A percentile compares a stretch with the other conserved stretches of the same genome.
These are phyloP conservation scores for Scolopax rusticola DNA, from an alignment of 2,797 vertebrate genomes.

Conservation along the genomic window DNA sequence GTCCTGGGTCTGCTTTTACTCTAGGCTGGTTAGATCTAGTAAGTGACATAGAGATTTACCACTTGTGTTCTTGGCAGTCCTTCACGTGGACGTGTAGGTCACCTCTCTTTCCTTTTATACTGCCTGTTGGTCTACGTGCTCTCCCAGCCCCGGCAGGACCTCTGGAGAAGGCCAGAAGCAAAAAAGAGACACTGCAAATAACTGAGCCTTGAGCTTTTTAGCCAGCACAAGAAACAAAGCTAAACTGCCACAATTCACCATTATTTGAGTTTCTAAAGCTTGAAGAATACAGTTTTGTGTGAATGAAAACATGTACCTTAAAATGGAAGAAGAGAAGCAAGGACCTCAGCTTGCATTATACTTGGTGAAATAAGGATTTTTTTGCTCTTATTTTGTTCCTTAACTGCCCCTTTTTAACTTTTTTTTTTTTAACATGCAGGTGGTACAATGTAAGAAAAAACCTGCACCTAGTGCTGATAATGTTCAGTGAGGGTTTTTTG, in stretches of 20 bases:
- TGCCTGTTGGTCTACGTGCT: rapidly evolving
- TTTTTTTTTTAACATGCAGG: neutral
- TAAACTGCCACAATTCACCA: neutral
- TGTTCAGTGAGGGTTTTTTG: neutral
- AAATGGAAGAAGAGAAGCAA: neutral
- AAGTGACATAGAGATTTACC: neutral
- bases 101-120: neutral
- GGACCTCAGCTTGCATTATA: neutral
- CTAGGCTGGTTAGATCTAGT: neutral
- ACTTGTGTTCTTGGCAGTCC: neutral
- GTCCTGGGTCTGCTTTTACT: neutral
- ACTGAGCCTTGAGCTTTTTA: neutral
- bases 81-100: neutral
- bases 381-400: neutral
- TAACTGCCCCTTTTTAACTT: neutral
- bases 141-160: neutral
- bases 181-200: neutral
- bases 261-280: neutral
- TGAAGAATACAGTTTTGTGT: neutral
- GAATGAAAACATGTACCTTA: neutral
- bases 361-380: neutral
- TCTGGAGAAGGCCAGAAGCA: neutral
- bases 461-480: neutral
- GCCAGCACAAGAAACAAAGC: neutral
- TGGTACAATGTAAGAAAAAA: neutral